phyloP scores from a whole-genome alignment of 1,140 invertebrate species.

The Drosophila willistoni region DNA sequence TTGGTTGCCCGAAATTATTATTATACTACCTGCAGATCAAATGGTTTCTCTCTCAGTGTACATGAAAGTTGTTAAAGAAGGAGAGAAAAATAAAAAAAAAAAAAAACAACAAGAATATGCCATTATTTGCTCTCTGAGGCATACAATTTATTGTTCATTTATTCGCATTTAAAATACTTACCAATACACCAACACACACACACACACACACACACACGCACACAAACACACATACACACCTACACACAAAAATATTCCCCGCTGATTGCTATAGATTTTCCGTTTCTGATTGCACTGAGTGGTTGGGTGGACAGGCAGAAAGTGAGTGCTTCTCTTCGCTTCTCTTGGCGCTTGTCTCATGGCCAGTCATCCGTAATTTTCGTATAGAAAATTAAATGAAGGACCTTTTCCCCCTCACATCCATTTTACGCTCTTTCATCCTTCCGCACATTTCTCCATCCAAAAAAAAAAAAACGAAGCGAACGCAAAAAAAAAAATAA shows the following conservation, averaged over 20 bases:
- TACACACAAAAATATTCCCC: slow-evolving; percentile 4
- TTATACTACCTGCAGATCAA: too few species aligned
- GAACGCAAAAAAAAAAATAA: slow-evolving; percentile 19
- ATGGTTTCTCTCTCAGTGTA: not conserved
- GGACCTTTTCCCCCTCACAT: not conserved
- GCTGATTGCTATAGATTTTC: slow-evolving; percentile 12
- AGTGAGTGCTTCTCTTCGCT: not conserved
- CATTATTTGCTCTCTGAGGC: slow-evolving; percentile 24
- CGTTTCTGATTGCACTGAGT: slow-evolving; percentile 12
- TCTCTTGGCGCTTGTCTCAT: not conserved
- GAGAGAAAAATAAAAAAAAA: not conserved
- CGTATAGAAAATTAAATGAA: slow-evolving; percentile 51
- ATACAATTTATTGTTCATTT: slow-evolving; percentile 63
- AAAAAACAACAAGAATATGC: slow-evolving; percentile 31
- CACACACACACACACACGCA: not conserved
- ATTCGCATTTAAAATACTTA: slow-evolving; percentile 34
- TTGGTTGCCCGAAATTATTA: too few species aligned
- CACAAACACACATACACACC: not conserved
- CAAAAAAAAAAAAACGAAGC: slow-evolving; percentile 23
- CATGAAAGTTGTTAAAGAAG: not conserved
- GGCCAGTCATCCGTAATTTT: slow-evolving; percentile 61
- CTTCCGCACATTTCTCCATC: not conserved
- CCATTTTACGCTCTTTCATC: too few species aligned
- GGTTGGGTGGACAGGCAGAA: slow-evolving; percentile 9
- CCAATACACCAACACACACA: not conserved